phyloP scores from a whole-genome alignment of 2,113 vertebrate species.

The Vidua chalybeata region DNA sequence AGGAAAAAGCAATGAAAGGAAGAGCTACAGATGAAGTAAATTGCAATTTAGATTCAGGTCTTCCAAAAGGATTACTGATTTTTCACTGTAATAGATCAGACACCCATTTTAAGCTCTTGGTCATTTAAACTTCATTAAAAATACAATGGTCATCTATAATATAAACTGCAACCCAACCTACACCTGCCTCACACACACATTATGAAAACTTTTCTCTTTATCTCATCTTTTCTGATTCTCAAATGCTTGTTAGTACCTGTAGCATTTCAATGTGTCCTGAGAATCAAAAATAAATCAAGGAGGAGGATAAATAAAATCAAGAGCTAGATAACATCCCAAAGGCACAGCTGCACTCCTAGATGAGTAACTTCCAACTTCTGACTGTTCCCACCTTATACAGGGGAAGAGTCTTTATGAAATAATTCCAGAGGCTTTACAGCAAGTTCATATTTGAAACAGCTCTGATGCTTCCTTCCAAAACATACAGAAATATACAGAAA shows the following conservation, averaged over 20 bases:
- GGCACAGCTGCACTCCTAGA: background rate
- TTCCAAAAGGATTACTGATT: background rate
- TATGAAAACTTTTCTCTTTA: background rate
- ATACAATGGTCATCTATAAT: background rate
- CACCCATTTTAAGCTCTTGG: background rate
- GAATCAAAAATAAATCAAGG: background rate
- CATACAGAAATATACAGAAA: background rate
- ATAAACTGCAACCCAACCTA: background rate
- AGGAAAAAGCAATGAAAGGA: background rate
- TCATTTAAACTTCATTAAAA: background rate
- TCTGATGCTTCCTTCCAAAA: background rate
- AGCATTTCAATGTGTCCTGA: background rate
- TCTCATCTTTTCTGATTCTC: background rate
- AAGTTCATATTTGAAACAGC: background rate
- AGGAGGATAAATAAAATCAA: background rate
- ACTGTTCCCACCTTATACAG: background rate
- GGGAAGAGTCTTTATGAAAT: background rate
- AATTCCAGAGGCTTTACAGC: accelerated
- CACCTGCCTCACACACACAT: background rate
- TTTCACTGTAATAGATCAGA: background rate
- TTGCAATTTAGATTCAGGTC: background rate
- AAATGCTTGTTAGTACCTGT: background rate
- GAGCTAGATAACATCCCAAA: background rate
- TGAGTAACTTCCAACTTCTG: background rate
- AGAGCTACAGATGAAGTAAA: background rate